A percentile compares a stretch with the other conserved stretches of the same genome.
phyloP scores from a whole-genome alignment of 1,140 invertebrate genomes.

The Hormaphis cornu region DNA sequence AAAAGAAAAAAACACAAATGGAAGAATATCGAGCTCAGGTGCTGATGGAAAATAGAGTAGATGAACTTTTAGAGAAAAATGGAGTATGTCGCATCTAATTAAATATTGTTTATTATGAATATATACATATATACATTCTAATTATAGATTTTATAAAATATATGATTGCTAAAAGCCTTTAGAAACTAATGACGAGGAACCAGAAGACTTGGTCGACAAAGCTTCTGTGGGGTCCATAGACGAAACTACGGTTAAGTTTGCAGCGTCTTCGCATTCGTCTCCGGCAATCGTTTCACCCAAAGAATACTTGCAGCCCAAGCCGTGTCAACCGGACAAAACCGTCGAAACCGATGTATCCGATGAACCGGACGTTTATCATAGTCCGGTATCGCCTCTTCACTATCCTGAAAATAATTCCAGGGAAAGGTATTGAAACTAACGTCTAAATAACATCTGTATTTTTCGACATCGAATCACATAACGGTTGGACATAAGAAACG shows the following conservation, averaged over 20 bases:
- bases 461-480: no score
- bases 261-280: neutral
- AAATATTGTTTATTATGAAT: neutral
- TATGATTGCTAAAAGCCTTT: slow-evolving; percentile 41
- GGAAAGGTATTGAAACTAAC: neutral
- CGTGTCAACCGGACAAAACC: neutral
- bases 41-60: slow-evolving; percentile 58
- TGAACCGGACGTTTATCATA: slow-evolving; percentile 17
- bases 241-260: neutral
- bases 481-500: no score
- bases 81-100: slow-evolving; percentile 49
- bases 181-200: slow-evolving; percentile 45
- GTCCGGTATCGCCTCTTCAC: slow-evolving; percentile 35
- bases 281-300: neutral
- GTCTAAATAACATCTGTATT: no score
- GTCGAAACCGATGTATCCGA: neutral
- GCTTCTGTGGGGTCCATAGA: neutral
- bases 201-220: slow-evolving; percentile 33
- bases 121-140: neutral
- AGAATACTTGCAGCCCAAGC: neutral
- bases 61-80: slow-evolving; percentile 67
- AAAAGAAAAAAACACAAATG: slow-evolving; percentile 79
- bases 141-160: neutral
- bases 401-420: slow-evolving; percentile 34
- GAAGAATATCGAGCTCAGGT: slow-evolving; percentile 64